A percentile compares a stretch with the other conserved stretches of the same genome.
Conservation (phyloP, 1,140 invertebrate genomes). For the Drosophila pachea region DNA sequence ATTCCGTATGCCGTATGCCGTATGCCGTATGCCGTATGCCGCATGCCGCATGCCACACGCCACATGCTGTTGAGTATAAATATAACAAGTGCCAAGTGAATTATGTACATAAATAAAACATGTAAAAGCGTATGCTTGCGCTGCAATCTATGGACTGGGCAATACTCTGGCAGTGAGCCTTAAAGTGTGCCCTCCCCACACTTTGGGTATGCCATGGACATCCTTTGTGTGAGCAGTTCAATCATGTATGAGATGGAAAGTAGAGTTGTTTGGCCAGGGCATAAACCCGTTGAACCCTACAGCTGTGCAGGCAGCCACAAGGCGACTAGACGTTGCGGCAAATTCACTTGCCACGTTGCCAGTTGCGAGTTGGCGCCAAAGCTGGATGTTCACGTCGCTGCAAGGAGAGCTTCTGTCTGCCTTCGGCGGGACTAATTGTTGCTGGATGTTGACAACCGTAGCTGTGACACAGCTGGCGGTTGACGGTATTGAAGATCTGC, state of each 20-base stretch:
- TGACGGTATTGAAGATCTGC: slow-evolving; percentile 13
- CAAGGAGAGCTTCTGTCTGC: slow-evolving; percentile 47
- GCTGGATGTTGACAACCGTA: slow-evolving; percentile 16
- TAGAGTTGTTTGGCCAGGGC: background rate
- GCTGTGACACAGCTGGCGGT: slow-evolving; percentile 5
- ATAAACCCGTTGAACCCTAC: background rate
- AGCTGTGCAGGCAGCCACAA: background rate
- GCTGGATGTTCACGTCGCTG: slow-evolving; percentile 7
- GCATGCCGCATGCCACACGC: slow-evolving; percentile 29
- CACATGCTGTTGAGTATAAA: slow-evolving; percentile 60
- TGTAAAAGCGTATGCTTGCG: background rate
- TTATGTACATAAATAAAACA: slow-evolving; percentile 72
- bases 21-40: slow-evolving; percentile 1
- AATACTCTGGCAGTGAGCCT: background rate
- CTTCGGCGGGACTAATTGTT: slow-evolving; percentile 56
- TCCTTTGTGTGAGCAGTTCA: background rate
- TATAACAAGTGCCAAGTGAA: slow-evolving; percentile 75
- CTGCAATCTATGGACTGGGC: background rate
- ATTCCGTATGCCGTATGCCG: background rate
- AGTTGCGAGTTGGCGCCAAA: slow-evolving; percentile 1
- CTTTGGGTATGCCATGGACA: background rate
- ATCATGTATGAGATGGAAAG: background rate
- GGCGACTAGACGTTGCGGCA: slow-evolving; percentile 9
- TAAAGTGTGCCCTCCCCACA: background rate
- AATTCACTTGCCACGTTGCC: slow-evolving; percentile 2